A percentile compares a stretch with the other conserved stretches of the same genome.
phyloP scores from a whole-genome alignment of 2,888 invertebrate genomes.

The Nephrotoma flavescens region DNA sequence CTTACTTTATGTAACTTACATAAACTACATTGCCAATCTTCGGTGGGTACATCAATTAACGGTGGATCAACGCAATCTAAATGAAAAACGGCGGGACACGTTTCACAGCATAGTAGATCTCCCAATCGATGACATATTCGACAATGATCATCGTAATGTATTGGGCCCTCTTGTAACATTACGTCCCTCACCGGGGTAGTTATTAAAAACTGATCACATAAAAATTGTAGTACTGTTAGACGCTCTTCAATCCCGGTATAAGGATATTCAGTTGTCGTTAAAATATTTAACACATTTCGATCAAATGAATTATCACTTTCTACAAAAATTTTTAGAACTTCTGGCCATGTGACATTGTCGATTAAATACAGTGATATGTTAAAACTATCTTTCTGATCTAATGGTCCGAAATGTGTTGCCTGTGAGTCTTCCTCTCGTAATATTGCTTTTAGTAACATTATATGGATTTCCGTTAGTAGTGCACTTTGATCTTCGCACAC shows the following conservation, averaged over 20 bases:
- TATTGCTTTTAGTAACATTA: constrained; percentile 81
- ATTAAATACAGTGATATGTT: constrained; percentile 86
- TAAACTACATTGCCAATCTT: constrained; percentile 93
- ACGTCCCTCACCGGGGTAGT: constrained; percentile 89
- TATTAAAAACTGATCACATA: constrained; percentile 88
- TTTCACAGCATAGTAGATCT: constrained; percentile 92
- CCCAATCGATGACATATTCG: constrained; percentile 84
- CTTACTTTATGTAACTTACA: constrained; percentile 83
- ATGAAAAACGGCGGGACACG: constrained; percentile 96
- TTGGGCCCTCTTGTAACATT: constrained; percentile 85
- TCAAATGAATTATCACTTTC: constrained; percentile 80
- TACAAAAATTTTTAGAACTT: constrained; percentile 74
- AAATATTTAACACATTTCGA: constrained; percentile 50
- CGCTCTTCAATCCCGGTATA: constrained; percentile 66
- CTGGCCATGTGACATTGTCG: constrained; percentile 95
- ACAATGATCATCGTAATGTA: constrained; percentile 87
- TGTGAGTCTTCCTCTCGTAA: constrained; percentile 87
- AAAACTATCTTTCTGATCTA: constrained; percentile 94
- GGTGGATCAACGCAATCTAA: constrained; percentile 93
- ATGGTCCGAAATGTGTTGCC: constrained; percentile 87
- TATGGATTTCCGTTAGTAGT: constrained; percentile 84
- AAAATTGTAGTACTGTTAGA: constrained; percentile 69
- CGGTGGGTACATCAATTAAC: constrained; percentile 82
- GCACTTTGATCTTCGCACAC: constrained; percentile 85
- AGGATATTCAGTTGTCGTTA: constrained; percentile 73